Percentiles rank a stretch among this genome's conserved stretches.
These are phyloP conservation scores for Eristalinus aeneus DNA, from an alignment of 2,888 invertebrate species.

Conservation along the genomic window DNA sequence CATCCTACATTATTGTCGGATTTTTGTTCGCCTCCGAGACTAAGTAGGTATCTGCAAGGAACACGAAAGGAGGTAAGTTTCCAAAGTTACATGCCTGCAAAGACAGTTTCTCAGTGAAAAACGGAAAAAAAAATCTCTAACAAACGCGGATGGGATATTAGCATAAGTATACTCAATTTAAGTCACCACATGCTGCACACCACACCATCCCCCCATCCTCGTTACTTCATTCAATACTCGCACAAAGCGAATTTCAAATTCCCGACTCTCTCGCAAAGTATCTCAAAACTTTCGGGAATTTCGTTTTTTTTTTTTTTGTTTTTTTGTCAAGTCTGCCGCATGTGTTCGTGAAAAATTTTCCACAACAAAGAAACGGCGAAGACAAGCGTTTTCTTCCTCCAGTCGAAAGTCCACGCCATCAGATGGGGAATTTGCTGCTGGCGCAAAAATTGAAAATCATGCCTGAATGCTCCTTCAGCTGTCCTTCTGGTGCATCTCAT, in stretches of 20 bases:
- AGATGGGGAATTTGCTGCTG: not conserved
- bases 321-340: not conserved
- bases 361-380: conserved; percentile 3
- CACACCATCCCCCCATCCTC: not conserved
- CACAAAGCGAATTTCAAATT: not conserved
- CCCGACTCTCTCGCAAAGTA: not conserved
- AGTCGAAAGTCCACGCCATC: not conserved
- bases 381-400: not conserved
- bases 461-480: not conserved
- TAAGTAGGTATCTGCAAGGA: too few species aligned
- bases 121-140: not conserved
- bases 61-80: not conserved
- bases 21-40: too few species aligned
- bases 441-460: not conserved
- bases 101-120: not conserved
- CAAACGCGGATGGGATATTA: not conserved
- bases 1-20: too few species aligned
- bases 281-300: not conserved
- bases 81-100: not conserved
- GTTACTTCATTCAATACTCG: not conserved
- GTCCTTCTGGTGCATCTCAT: not conserved
- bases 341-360: not conserved
- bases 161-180: conserved; percentile 5
- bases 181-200: not conserved
- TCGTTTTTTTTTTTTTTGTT: not conserved